Base-by-base conservation (phyloP, 2,888 invertebrate genomes). In the Drosophila trichaetosa region DNA sequence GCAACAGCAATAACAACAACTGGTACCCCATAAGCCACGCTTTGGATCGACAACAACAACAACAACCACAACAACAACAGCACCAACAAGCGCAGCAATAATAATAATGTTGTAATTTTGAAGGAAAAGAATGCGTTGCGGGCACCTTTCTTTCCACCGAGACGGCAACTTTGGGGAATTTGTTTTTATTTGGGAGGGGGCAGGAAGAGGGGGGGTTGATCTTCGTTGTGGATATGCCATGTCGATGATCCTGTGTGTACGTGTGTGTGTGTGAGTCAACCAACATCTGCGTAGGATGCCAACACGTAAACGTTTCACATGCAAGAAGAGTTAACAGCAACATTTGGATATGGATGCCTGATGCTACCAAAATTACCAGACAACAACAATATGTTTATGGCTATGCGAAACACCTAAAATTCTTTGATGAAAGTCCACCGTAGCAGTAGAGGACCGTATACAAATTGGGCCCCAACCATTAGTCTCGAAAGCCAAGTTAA, bases 51-150 rank as follows among this genome's bases (percentile, higher is more conserved):
- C 36, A 40, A 56, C 63, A 36, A 36, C 48, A 69, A 58, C 57
- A 36, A 46, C 48, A 64, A 46, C 33, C 13, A 56, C 63, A 52
- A 52, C 51, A 49, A 48, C 62, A 62, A 51, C 51, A 69, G 56
- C 63, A 76, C 58, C 63, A 68, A 75, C 63, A 82, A 74, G 66
- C 71, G 54, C 67, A 68, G 76, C 63, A 84, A 82, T 68, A 86
- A 86, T 83, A 88, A 89, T 87, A 89, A 84, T 82, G 80, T 87
- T 87, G 87, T 90, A 87, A 87, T 90, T 86, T 87, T 74, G 69
- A 56, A 65, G 73, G 69, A 73, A 74, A 69, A 71, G 89, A 88
- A 87, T 86, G 86, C 87, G 84, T 53, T 52, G 46, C 38, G 42
- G 38, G 61, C 72, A 76, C 69, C 80, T 82, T 87, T 83, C 86